These are phyloP conservation scores for Xenopus laevis DNA, from an alignment of 2,113 vertebrate species.

Conservation along the genomic window DNA sequence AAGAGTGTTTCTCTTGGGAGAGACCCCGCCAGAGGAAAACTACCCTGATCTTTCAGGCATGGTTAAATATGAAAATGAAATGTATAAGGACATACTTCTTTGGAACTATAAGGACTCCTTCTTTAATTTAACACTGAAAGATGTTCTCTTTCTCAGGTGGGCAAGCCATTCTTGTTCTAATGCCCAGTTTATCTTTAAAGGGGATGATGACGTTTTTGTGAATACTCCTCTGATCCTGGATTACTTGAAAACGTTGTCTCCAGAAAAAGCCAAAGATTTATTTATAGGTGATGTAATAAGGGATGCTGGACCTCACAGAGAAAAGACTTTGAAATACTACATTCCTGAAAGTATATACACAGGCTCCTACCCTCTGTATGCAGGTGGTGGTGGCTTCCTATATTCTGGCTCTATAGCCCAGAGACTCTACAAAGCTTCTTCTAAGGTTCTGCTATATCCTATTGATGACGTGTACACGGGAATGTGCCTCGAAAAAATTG, in stretches of 20 bases:
- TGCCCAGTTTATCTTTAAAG: slow-evolving; percentile 78
- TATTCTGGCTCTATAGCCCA: slow-evolving; percentile 77
- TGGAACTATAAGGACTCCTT: slow-evolving; percentile 92
- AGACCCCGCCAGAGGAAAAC: slow-evolving; percentile 67
- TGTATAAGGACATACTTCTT: slow-evolving; percentile 79
- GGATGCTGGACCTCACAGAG: slow-evolving; percentile 77
- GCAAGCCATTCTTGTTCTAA: slow-evolving; percentile 71
- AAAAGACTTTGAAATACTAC: slow-evolving; percentile 83
- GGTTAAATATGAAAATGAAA: slow-evolving; percentile 76
- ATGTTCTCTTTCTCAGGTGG: slow-evolving; percentile 91
- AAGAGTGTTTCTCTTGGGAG: slow-evolving; percentile 83
- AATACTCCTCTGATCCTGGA: slow-evolving; percentile 83
- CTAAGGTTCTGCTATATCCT: slow-evolving; percentile 74
- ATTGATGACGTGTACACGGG: slow-evolving; percentile 93
- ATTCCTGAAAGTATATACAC: slow-evolving; percentile 85
- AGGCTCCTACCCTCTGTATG: slow-evolving; percentile 79
- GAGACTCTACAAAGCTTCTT: slow-evolving; percentile 68
- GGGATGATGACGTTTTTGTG: slow-evolving; percentile 88
- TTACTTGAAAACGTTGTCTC: slow-evolving; percentile 75
- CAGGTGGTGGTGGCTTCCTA: slow-evolving; percentile 83
- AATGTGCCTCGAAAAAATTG: slow-evolving; percentile 90
- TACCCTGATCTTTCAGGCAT: slow-evolving; percentile 75
- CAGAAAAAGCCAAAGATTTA: slow-evolving; percentile 73
- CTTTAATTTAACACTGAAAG: slow-evolving; percentile 91
- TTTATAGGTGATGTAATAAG: slow-evolving; percentile 88